phyloP scores from a whole-genome alignment of 2,888 invertebrate genomes.

The Trissolcus brochymenae region DNA sequence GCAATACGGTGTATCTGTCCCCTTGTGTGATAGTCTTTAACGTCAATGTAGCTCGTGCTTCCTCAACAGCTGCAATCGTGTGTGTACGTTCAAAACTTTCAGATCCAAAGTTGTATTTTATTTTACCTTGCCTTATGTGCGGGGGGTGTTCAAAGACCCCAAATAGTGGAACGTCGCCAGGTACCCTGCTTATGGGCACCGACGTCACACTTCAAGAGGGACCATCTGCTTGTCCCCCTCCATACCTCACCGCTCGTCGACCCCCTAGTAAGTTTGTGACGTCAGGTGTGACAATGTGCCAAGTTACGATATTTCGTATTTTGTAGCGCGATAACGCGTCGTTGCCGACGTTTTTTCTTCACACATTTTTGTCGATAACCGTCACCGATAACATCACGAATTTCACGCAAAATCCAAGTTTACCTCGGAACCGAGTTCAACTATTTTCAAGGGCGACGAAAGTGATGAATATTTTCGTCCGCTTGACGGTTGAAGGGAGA shows the following conservation, averaged over 20 bases:
- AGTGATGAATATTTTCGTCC: too few relatives aligned
- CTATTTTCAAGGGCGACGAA: too few relatives aligned
- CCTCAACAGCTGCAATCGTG: slow-evolving; percentile 73
- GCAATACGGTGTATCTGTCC: slow-evolving; percentile 52
- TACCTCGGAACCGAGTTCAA: too few relatives aligned
- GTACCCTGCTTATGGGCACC: slow-evolving; percentile 61
- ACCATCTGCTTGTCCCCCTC: slow-evolving; percentile 72
- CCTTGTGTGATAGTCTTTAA: slow-evolving; percentile 64
- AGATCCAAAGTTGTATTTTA: slow-evolving; percentile 71
- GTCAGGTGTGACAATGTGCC: slow-evolving; percentile 75
- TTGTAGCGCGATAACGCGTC: background rate
- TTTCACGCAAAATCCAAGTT: too few relatives aligned
- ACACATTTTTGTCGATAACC: too few relatives aligned
- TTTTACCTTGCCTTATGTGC: slow-evolving; percentile 72
- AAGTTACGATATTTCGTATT: slow-evolving; percentile 55
- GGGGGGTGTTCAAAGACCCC: slow-evolving; percentile 60
- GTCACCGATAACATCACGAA: too few relatives aligned
- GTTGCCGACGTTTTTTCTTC: background rate
- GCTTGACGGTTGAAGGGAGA: too few relatives aligned
- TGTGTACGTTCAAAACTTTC: slow-evolving; percentile 65
- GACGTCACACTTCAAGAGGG: slow-evolving; percentile 75
- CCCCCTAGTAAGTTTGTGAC: slow-evolving; percentile 73
- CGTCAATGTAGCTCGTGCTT: slow-evolving; percentile 74
- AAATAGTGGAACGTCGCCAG: slow-evolving; percentile 65
- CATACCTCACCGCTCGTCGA: slow-evolving; percentile 24